Percentiles rank a stretch among this genome's conserved stretches.
Conservation (phyloP, 2,888 invertebrate genomes). For the Hipparchia sbordonii region DNA sequence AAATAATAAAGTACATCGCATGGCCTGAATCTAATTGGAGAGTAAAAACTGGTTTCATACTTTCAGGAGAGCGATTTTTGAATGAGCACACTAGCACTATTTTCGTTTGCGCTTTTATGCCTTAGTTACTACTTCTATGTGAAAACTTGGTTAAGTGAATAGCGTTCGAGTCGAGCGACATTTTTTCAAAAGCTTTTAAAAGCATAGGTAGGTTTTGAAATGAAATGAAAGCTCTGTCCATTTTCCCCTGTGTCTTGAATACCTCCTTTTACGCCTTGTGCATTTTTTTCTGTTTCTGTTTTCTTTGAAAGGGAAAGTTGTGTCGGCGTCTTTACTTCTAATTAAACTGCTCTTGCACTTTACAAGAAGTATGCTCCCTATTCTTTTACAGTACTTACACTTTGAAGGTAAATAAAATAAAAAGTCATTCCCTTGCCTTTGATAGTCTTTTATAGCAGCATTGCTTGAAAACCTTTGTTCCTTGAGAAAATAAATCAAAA, state of each 20-base stretch:
- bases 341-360: neutral
- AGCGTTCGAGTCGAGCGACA: neutral
- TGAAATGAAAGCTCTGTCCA: neutral
- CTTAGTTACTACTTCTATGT: no score
- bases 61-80: no score
- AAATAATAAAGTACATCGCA: no score
- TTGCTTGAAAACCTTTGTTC: neutral
- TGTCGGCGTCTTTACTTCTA: neutral
- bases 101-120: neutral
- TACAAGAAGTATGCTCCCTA: neutral
- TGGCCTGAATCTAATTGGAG: no score
- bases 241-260: neutral
- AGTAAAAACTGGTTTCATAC: no score
- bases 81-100: neutral
- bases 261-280: neutral
- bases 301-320: neutral
- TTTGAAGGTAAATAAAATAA: neutral
- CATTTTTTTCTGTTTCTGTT: neutral
- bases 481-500: neutral
- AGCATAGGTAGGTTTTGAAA: neutral
- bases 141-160: neutral
- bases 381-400: neutral
- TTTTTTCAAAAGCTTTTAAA: neutral
- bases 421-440: neutral
- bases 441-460: neutral